Base-by-base conservation (phyloP, 2,797 vertebrate species). In the Cossypha niveicapilla region DNA sequence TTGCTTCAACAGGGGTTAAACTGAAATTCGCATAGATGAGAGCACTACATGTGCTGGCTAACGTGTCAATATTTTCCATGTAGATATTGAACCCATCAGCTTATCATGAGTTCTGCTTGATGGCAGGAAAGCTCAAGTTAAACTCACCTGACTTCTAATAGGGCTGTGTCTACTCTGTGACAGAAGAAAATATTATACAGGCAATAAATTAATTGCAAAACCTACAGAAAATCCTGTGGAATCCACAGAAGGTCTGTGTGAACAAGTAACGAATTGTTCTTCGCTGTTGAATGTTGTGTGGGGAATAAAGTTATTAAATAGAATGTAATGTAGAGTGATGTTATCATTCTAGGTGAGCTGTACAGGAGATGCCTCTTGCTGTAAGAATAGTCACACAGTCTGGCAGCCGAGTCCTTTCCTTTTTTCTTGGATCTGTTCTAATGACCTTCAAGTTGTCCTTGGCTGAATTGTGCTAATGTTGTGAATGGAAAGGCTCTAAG, bases 401-500 rank as follows among this genome's bases (percentile, higher is more conserved):
- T 50, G 65, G 35, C 39, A 78, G 42, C 19, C 37, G 44, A 74
- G 22, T 47, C 42, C 30, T 35, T 61, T 41, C 37, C 22, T 86
- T 44, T 70, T 41, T n/a, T 21, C 56, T 45, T 76, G 54, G 32
- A 37, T 75, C 61, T 88, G 8, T 65, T 80, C 58, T 86, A 16
- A 65, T 82, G 77, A 84, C 88, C 88, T 93, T 88, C 73, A 74
- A 14, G 63, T 57, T 92, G 83, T 84, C 88, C 83, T 94, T 94
- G 80, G n/a, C 34, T 70, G 39, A 58, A 18, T 68, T 15, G 37
- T 47, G 35, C 42, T 57, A 10, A 27, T 28, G 47, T 12, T 62
- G 54, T 56, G 72, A 72, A 50, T 75, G 70, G 54, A 75, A 51
- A 32, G 8, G 71, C 70, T 93, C 50, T 74, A 47, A 88, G 86